A percentile compares a stretch with the other conserved stretches of the same genome.
Conservation (phyloP, 2,113 vertebrate species). For the Gadus chalcogrammus region DNA sequence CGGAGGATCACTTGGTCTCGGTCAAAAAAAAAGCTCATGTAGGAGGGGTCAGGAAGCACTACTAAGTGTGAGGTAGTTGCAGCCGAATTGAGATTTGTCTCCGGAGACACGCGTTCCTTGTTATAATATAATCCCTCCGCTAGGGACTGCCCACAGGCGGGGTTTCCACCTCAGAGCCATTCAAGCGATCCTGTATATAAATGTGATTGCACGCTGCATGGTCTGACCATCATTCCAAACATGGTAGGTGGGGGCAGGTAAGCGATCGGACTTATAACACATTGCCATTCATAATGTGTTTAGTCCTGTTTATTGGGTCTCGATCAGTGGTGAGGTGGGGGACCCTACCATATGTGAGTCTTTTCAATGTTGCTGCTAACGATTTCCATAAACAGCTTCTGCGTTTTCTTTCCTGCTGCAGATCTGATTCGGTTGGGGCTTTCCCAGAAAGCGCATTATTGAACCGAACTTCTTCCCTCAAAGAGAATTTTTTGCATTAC, state of each 20-base stretch:
- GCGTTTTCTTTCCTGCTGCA: too few species aligned
- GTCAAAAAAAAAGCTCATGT: background rate
- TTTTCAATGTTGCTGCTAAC: too few species aligned
- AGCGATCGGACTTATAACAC: background rate
- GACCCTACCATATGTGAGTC: too few species aligned
- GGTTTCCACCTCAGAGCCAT: conserved; percentile 47
- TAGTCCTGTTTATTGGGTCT: too few species aligned
- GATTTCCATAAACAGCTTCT: too few species aligned
- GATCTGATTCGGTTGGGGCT: too few species aligned
- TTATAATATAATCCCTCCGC: conserved; percentile 63
- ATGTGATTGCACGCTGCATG: conserved; percentile 40
- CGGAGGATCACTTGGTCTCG: conserved; percentile 27
- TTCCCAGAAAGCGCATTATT: too few species aligned
- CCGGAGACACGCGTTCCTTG: conserved; percentile 64
- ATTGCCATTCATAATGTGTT: too few species aligned
- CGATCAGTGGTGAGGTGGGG: too few species aligned
- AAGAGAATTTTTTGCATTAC: too few species aligned
- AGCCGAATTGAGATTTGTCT: conserved; percentile 60
- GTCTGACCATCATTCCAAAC: background rate
- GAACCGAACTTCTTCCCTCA: too few species aligned
- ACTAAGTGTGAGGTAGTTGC: conserved; percentile 35
- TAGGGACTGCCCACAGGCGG: conserved; percentile 67
- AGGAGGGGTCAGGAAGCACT: too few species aligned
- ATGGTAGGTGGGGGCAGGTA: conserved; percentile 26
- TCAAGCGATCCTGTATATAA: conserved; percentile 49